Base-by-base conservation (phyloP, 2,888 invertebrate species). In the Entomobrya proxima region DNA sequence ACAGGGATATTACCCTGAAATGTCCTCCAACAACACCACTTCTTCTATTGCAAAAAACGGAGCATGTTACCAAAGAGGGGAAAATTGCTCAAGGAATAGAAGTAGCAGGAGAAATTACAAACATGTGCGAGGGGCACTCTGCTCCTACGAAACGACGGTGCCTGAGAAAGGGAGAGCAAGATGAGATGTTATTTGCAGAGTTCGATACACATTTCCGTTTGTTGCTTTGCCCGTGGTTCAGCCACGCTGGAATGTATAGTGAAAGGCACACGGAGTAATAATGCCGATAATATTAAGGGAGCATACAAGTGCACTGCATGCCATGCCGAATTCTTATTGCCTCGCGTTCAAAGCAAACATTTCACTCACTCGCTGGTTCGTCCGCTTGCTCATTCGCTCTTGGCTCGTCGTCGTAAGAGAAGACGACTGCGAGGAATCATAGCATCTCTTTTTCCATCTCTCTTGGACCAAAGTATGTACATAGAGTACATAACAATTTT, bases 341-440 rank as follows among this genome's bases (percentile, higher is more conserved):
- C 74, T 81, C 81, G 81, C 75, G 81, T 40, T 81, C 74, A 81
- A 74, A 74, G 81, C 74, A 81, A 81, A 81, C 81, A 81, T 81
- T 81, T 82, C 82, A 82, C 75, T 82, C 69, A 30, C 64, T 82
- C 82, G 75, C 75, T 82, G 75, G 24, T 37, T 61, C 74, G 61
- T 61, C 32, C 82, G 74, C 50, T 64, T 74, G 74, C 64, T 82
- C 82, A 82, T 52, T 75, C 75, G 82, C 75, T 58, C 75, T 75
- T 64, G 58, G 64, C 55, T 80, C 72, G 72, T 72, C 30, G 72
- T 44, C 27, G 72, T 30, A 40, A 61, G 64, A 58, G 64, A 67
- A 72, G 13, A 72, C 50, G 52, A 79, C 44, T 44, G 80, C 35
- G 64, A 78, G 47, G 35, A 76, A 76, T 37, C 77, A 77, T 44